Evolutionary conservation across 2,113 vertebrate genomes (phyloP).

Genomic region (Camarhynchus parvulus): DNA sequence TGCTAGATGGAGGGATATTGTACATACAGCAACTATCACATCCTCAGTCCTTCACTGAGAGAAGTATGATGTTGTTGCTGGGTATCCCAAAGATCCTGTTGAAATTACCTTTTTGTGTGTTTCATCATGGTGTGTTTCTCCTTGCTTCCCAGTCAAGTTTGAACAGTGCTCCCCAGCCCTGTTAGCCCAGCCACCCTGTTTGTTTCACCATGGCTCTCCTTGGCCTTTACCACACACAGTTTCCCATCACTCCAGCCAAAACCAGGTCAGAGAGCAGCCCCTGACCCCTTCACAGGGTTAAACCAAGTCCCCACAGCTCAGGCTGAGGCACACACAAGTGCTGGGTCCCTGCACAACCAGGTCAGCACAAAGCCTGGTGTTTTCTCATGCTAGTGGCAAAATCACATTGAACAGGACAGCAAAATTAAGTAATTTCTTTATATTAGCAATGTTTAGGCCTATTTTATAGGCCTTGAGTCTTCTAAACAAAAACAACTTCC

Average conservation of each 20-base stretch:
- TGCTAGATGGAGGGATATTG: accelerated
- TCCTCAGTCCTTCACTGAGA: neutral
- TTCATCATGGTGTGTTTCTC: neutral
- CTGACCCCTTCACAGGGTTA: neutral
- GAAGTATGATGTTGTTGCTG: neutral
- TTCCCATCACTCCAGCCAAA: neutral
- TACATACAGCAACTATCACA: neutral
- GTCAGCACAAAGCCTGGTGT: neutral
- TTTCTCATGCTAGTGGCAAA: neutral
- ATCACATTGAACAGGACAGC: neutral
- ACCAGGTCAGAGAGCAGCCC: neutral
- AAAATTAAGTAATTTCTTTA: neutral
- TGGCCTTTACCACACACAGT: neutral
- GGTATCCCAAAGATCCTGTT: neutral
- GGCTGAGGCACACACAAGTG: neutral
- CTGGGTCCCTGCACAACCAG: neutral
- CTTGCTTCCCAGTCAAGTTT: neutral
- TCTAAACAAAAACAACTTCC: neutral
- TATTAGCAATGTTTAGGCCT: neutral
- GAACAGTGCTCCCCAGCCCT: neutral
- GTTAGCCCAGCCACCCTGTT: neutral
- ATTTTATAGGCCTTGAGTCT: neutral
- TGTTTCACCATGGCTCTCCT: neutral
- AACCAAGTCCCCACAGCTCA: neutral
- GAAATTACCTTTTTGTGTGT: neutral